Evolutionary conservation across 2,888 invertebrate genomes (phyloP).

Genomic region (Xestoiulus laeticollis): DNA sequence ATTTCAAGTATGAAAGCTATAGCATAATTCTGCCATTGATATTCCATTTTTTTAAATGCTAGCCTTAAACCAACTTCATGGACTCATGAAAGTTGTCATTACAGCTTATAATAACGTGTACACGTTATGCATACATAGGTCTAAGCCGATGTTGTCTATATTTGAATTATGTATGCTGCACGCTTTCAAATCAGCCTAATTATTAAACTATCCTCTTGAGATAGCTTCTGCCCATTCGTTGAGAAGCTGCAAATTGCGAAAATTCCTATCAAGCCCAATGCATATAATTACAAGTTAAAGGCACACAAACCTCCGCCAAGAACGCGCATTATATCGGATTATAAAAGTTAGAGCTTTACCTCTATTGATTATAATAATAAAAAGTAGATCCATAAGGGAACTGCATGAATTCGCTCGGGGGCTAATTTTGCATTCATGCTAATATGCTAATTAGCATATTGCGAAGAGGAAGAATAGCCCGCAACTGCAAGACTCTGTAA

Average conservation of each 20-base stretch:
- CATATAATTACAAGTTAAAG: background rate
- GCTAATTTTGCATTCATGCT: conserved; percentile 43
- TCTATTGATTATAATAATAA: conserved; percentile 40
- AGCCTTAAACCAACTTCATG: no score
- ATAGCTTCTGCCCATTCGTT: background rate
- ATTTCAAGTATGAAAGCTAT: no score
- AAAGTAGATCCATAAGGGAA: conserved; percentile 38
- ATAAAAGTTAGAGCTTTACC: conserved; percentile 8
- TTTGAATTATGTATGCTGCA: conserved; percentile 1
- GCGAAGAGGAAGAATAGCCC: conserved; percentile 38
- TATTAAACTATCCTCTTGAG: background rate
- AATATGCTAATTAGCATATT: conserved; percentile 41
- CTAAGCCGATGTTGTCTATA: background rate
- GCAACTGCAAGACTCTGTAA: conserved; percentile 36
- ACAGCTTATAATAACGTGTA: no score
- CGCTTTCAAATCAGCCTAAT: background rate
- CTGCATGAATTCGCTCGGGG: conserved; percentile 35
- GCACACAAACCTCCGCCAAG: background rate
- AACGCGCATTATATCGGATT: background rate
- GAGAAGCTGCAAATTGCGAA: background rate
- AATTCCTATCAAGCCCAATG: background rate
- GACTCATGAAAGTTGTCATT: no score
- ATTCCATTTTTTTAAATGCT: no score
- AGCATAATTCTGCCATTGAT: no score
- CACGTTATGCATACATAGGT: no score